Conservation (phyloP, 2,888 invertebrate genomes). For the Drosophila meridionalis region DNA sequence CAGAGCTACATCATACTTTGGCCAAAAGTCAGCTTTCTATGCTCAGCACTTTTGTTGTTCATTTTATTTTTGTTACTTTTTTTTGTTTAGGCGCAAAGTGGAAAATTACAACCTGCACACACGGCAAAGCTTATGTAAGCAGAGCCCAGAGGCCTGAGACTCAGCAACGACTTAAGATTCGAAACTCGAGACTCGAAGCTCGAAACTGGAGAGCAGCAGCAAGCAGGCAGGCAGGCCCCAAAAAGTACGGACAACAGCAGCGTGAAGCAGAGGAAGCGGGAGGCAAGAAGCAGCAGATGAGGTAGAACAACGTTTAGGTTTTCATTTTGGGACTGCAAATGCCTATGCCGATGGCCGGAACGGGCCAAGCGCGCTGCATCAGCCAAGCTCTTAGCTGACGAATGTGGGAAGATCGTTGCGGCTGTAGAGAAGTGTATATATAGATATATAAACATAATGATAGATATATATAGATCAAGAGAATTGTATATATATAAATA, state of each 20-base stretch:
- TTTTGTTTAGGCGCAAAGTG: slow-evolving; percentile 71
- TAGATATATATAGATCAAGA: background rate
- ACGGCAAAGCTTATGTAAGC: slow-evolving; percentile 68
- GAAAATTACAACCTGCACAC: slow-evolving; percentile 78
- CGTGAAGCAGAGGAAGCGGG: background rate
- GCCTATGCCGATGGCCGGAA: slow-evolving; percentile 7
- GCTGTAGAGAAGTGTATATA: background rate
- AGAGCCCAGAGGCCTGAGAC: slow-evolving; percentile 30
- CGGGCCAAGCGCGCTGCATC: slow-evolving; percentile 10
- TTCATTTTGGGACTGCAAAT: slow-evolving; percentile 20
- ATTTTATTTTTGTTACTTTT: background rate
- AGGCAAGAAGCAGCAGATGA: background rate
- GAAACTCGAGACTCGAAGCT: slow-evolving; percentile 13
- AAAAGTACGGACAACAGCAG: slow-evolving; percentile 61
- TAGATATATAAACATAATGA: background rate
- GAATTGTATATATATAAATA: background rate
- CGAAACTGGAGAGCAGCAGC: slow-evolving; percentile 16
- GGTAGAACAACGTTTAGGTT: slow-evolving; percentile 48
- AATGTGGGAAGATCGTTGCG: slow-evolving; percentile 62
- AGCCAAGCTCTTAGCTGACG: slow-evolving; percentile 58
- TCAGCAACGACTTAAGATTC: slow-evolving; percentile 2
- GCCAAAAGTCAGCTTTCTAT: slow-evolving; percentile 35
- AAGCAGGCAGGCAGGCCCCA: slow-evolving; percentile 34
- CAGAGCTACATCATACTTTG: slow-evolving; percentile 17
- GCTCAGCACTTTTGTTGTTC: slow-evolving; percentile 49